A percentile compares a stretch with the other conserved stretches of the same genome.
Evolutionary conservation across 2,888 invertebrate species (phyloP).

Genomic region (Strigamia maritima): DNA sequence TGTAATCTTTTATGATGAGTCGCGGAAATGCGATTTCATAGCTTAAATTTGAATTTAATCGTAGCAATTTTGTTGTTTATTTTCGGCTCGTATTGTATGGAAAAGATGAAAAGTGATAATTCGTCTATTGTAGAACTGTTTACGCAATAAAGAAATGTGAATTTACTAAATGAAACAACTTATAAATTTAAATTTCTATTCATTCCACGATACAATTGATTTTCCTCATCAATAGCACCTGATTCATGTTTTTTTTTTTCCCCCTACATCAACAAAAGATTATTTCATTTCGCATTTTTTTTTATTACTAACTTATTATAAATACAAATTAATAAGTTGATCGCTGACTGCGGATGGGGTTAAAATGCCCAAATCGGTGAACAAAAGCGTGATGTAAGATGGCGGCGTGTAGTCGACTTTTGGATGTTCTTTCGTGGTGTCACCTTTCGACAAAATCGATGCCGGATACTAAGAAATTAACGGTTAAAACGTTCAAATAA

Average conservation of each 20-base stretch:
- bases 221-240: too few relatives aligned
- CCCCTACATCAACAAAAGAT: too few relatives aligned
- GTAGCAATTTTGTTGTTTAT: not conserved
- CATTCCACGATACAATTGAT: too few relatives aligned
- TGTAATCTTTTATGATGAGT: not conserved
- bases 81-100: not conserved
- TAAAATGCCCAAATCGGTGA: constrained; percentile 92
- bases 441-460: constrained; percentile 51
- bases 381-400: constrained; percentile 81
- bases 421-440: constrained; percentile 62
- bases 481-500: not conserved
- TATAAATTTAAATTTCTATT: too few relatives aligned
- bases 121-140: not conserved
- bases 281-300: too few relatives aligned
- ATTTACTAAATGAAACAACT: not conserved
- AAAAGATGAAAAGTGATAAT: not conserved
- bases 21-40: not conserved
- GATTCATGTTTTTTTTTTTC: not conserved
- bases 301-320: constrained; percentile 61
- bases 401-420: constrained; percentile 97
- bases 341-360: constrained; percentile 97
- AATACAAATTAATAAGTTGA: constrained; percentile 92
- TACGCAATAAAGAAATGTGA: not conserved
- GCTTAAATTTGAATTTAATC: not conserved
- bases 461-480: constrained; percentile 57